Evolutionary conservation across 2,888 invertebrate species (phyloP), one percentile per base, ranked within the genome.

Genomic region (Fragum whitleyi): DNA sequence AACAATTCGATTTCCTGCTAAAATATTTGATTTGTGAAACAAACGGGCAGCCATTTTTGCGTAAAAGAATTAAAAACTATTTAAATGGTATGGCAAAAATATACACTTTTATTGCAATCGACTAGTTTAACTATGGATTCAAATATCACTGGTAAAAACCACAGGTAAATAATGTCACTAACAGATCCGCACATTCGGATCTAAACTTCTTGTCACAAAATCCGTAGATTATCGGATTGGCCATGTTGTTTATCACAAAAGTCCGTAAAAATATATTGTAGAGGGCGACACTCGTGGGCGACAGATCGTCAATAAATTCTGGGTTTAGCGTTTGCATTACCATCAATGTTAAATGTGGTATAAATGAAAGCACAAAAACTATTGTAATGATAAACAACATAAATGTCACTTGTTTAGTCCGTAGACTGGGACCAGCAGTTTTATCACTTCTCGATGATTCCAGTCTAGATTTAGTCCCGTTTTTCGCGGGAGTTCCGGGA

Each of bases 161-260:
- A 61, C 81, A 81, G 5, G 79, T 51, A 14, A 85, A 42, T 32
- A 83, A n/a, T 11, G 39, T 69, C 26, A 59, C 21, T 19, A 82
- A 32, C 5, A 86, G 53, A 23, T 82, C 80, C 14, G 79, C 73
- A 55, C 87, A 87, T 73, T 88, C 89, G 19, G 76, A 67, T 9
- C 90, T 76, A 68, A 90, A 90, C 32, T 87, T 86, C 32, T 86
- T 86, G 77, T 88, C 88, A 74, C 87, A 88, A 70, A 89, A 89
- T 29, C 89, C 88, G 74, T 90, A 90, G 16, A 90, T 87, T 32
- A 90, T 87, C 19, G 88, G 86, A 72, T 90, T 90, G 14, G 86
- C 83, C 77, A 87, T 87, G 65, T 87, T 86, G 82, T 90, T 90
- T n/a, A 90, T 85, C 19, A 90, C 87, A 79, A 87, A 89, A 1